Evolutionary conservation across 2,797 vertebrate genomes (phyloP).

Genomic region (Nyctibius grandis): DNA sequence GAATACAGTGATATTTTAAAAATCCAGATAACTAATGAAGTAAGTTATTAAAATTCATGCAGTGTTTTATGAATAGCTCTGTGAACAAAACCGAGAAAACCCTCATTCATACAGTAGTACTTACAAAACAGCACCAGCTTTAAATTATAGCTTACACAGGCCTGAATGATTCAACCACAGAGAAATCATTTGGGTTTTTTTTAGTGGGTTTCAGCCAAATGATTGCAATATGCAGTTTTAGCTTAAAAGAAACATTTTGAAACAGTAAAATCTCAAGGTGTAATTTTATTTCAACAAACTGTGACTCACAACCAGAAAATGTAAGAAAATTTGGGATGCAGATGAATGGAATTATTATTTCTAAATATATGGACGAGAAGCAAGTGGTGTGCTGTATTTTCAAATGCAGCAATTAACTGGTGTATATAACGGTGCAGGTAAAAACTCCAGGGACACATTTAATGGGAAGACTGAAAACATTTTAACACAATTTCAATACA

Average conservation of each 20-base stretch:
- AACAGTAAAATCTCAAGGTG: neutral
- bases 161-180: slow-evolving; percentile 7
- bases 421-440: neutral
- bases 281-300: neutral
- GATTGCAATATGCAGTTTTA: neutral
- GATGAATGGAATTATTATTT: neutral
- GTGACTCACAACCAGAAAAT: neutral
- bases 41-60: neutral
- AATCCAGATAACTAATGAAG: neutral
- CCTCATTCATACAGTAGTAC: neutral
- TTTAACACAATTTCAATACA: neutral
- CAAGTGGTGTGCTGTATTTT: neutral
- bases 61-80: neutral
- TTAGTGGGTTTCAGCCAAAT: neutral
- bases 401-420: neutral
- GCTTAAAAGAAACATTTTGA: neutral
- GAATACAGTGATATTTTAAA: neutral
- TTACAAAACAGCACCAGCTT: slow-evolving; percentile 11
- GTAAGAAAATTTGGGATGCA: neutral
- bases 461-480: neutral
- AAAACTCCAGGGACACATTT: neutral
- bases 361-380: neutral
- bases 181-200: neutral
- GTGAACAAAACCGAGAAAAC: neutral
- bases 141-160: slow-evolving; percentile 19